Evolutionary conservation across 2,888 invertebrate genomes (phyloP), one percentile per base, ranked within the genome.

Genomic region (Apocheima hispidaria): DNA sequence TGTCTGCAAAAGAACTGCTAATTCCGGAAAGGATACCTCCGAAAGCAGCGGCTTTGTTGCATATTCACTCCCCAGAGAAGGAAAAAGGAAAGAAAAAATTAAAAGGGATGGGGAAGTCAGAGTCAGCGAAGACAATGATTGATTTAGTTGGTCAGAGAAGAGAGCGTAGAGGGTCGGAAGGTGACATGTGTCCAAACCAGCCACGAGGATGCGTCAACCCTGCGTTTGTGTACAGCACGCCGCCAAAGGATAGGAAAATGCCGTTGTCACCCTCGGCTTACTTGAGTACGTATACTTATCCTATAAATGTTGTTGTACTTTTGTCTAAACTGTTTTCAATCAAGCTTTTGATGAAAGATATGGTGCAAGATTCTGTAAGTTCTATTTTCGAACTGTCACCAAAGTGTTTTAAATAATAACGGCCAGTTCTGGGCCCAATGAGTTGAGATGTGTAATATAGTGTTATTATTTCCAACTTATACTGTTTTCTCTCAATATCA

Each of bases 11-110:
- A 57, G 90, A 90, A 63, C 65, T 92, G 18, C 61, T 88, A 36
- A 78, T 90, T 44, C 94, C 94, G 0, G 87, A 92, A 33, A 87
- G 87, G 64, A 93, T 95, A 63, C 94, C 95, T 6, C 94, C 94
- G 0, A 95, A 95, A 81, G 95, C 95, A 1, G 95, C 95, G 0
- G 94, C 94, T 2, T 77, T 95, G 28, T 75, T 95, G 44, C 94
- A 95, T 64, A 94, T 95, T 63, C 93, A 94, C 61, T 88, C 91
- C 20, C 90, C 91, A 20, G 84, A 82, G 48, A 83, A 69, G 56
- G 83, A 82, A 9, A 90, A 86, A 61, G 78, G 75, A 60, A 90
- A 87, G 79, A 90, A 86, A 68, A 89, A 86, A 60, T 76, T 88
- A 63, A 91, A 87, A 65, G 83, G 77, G 21, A 82, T 89, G 74